Conservation (phyloP, 2,113 vertebrate genomes). For the Scopus umbretta region DNA sequence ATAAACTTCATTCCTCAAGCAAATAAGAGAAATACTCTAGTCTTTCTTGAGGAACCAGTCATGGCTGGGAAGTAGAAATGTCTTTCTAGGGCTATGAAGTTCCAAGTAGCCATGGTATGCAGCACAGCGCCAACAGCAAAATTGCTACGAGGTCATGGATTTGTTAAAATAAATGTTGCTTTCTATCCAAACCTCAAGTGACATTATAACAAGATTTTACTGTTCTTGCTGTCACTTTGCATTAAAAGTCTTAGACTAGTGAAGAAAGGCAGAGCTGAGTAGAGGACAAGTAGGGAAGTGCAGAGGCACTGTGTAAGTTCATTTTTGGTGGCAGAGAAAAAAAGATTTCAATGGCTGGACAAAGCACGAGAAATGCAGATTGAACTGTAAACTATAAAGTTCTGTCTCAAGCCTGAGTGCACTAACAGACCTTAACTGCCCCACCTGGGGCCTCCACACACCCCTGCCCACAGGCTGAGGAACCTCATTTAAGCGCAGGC, state of each 20-base stretch:
- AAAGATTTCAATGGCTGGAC: neutral
- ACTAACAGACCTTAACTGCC: neutral
- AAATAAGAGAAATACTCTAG: neutral
- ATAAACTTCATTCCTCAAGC: neutral
- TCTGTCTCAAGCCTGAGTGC: neutral
- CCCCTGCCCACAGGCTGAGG: neutral
- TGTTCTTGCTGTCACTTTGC: constrained; percentile 25
- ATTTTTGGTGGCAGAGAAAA: neutral
- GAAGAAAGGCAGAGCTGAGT: constrained; percentile 21
- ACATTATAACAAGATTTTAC: constrained; percentile 36
- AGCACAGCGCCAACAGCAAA: neutral
- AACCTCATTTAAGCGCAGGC: neutral
- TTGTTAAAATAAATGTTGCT: constrained; percentile 25
- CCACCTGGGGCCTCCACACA: neutral
- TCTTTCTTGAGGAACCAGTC: neutral
- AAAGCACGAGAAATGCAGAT: neutral
- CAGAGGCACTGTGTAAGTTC: neutral
- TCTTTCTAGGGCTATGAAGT: neutral
- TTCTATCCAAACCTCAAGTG: constrained; percentile 49
- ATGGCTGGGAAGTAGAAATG: neutral
- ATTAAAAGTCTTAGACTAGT: neutral
- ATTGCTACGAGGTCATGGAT: neutral
- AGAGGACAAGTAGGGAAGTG: neutral
- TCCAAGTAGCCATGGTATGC: neutral
- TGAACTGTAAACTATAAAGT: neutral